phyloP scores from a whole-genome alignment of 2,113 vertebrate genomes.

The Mus spicilegus region DNA sequence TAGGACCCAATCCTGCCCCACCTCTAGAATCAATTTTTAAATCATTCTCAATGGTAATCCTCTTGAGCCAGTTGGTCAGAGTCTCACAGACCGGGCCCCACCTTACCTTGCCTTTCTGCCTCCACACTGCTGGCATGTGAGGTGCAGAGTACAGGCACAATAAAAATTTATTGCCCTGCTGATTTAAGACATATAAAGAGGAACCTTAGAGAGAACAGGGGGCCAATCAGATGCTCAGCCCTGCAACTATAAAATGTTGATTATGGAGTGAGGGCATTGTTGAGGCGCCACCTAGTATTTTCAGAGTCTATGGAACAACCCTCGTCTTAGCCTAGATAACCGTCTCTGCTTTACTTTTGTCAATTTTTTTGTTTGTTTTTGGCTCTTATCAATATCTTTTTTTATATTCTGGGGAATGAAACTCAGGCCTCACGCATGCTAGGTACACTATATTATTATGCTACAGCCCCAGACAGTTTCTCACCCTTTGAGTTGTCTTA shows the following conservation, averaged over 20 bases:
- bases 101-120: background rate
- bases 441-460: background rate
- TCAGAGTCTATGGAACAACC: background rate
- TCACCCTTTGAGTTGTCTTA: background rate
- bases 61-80: background rate
- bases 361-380: background rate
- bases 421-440: background rate
- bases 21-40: background rate
- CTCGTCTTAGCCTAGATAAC: background rate
- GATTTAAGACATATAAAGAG: background rate
- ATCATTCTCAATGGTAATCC: background rate
- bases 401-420: background rate
- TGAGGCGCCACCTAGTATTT: background rate
- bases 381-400: constrained; percentile 2
- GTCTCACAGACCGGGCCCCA: background rate
- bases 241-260: background rate
- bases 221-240: background rate
- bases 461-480: background rate
- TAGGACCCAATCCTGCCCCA: background rate
- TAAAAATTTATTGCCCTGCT: constrained; percentile 43
- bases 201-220: background rate
- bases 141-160: background rate
- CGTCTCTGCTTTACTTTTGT: background rate
- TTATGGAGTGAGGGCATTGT: background rate
- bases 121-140: background rate